Base-by-base conservation (phyloP, 2,888 invertebrate species). In the Nemoura dubitans region DNA sequence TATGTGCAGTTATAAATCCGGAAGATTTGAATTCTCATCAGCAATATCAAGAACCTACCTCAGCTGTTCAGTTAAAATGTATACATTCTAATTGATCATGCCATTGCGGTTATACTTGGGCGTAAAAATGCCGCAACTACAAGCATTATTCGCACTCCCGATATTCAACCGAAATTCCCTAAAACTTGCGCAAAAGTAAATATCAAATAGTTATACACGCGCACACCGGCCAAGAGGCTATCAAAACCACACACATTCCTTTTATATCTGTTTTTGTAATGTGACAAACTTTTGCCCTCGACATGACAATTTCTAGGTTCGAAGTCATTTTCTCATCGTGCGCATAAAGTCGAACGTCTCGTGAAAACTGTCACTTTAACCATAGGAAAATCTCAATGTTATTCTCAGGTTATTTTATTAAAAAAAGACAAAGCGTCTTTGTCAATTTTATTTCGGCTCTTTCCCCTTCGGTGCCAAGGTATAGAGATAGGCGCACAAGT, bases 401-500 rank as follows among this genome's bases (percentile, higher is more conserved):
- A 59, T 59, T 10, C 59, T 16, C 59, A 36, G 59, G 59, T 59
- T 59, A 59, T 59, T 59, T 59, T 59, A 59, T 59, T 59, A 59
- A 76, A 59, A 14, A 84, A 59, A 76, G 84, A 84, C 84, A 84
- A 84, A 84, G 84, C 27, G 26, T 59, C 84, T 76, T 84, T 84
- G 59, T 76, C 59, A 59, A 27, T 59, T 84, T 84, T 84, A 29
- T 84, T 84, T 76, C 76, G 81, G 14, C 59, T 59, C 10, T 59
- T 59, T 59, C 14, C 59, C 59, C 21, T 59, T 59, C 59, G 3
- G 59, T 59, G 59, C 59, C 43, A 43, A 25, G 42, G 42, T 42
- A 26, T n/a, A n/a, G n/a, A 27, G 42, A 0, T 14, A 26, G 43
- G 83, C n/a, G 83, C 42, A 42, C 42, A 42, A 42, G 83, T 21